phyloP scores from a whole-genome alignment of 2,797 vertebrate genomes.

The Brachyrhaphis roseni region DNA sequence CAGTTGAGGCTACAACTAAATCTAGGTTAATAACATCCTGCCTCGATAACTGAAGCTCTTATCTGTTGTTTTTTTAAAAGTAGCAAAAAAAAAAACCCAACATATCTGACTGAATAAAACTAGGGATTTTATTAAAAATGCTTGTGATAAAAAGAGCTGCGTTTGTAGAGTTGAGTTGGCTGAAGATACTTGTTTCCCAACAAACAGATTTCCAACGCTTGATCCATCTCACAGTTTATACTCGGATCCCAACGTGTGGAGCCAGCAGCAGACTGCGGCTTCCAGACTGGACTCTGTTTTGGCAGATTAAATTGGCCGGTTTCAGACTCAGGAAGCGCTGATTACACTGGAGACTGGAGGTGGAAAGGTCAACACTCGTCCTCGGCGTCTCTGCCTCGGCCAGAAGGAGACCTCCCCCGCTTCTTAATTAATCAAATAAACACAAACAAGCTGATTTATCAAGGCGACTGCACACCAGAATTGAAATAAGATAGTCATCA shows the following conservation, averaged over 20 bases:
- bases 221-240: slow-evolving; percentile 38
- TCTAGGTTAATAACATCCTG: slow-evolving; percentile 72
- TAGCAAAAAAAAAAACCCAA: not conserved
- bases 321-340: slow-evolving; percentile 12
- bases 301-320: slow-evolving; percentile 20
- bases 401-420: slow-evolving; percentile 10
- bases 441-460: slow-evolving; percentile 22
- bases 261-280: slow-evolving; percentile 19
- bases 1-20: slow-evolving; percentile 41
- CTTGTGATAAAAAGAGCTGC: not conserved
- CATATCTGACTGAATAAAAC: slow-evolving; percentile 1
- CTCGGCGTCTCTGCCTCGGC: slow-evolving; percentile 10
- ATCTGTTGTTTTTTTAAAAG: slow-evolving; percentile 38
- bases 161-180: not conserved
- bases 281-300: slow-evolving; percentile 28
- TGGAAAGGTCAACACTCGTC: slow-evolving; percentile 20
- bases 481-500: slow-evolving; percentile 10
- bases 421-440: slow-evolving; percentile 30
- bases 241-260: slow-evolving; percentile 3
- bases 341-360: slow-evolving; percentile 21
- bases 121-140: slow-evolving; percentile 1
- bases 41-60: slow-evolving; percentile 33
- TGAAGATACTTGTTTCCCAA: slow-evolving; percentile 37
- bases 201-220: slow-evolving; percentile 25
- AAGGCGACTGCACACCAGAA: not conserved